Evolutionary conservation across 2,888 invertebrate genomes (phyloP).

Genomic region (Drosophila birchii): DNA sequence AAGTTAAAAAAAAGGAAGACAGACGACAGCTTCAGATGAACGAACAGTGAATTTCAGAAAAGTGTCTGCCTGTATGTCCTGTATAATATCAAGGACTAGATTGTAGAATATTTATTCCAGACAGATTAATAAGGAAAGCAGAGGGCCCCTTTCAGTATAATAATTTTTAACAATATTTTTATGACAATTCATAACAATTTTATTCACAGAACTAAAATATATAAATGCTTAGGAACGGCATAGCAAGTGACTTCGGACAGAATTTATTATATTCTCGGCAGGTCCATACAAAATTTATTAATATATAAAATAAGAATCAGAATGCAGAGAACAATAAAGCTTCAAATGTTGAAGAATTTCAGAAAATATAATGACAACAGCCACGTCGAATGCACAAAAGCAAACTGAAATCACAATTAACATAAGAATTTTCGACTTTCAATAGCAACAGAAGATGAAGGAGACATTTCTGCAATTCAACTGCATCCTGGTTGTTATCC

Average conservation of each 20-base stretch:
- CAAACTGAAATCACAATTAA: conserved; percentile 59
- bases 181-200: no score
- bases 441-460: conserved; percentile 33
- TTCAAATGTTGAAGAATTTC: background rate
- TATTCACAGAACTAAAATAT: no score
- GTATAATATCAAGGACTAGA: background rate
- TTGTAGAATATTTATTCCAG: background rate
- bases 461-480: conserved; percentile 19
- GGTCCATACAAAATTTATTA: background rate
- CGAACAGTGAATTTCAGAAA: conserved; percentile 8
- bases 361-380: conserved; percentile 1
- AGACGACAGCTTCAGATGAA: conserved; percentile 52
- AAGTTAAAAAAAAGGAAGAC: conserved; percentile 34
- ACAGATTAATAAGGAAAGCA: background rate
- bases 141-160: no score
- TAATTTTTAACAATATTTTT: no score
- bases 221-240: no score
- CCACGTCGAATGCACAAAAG: background rate
- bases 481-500: background rate
- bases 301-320: background rate
- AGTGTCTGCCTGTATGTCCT: no score
- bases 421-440: conserved; percentile 39
- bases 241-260: no score
- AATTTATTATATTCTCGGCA: background rate
- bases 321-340: background rate